A percentile compares a stretch with the other conserved stretches of the same genome.
These are phyloP conservation scores for Probosciger aterrimus DNA, from an alignment of 2,113 vertebrate genomes.

Conservation along the genomic window DNA sequence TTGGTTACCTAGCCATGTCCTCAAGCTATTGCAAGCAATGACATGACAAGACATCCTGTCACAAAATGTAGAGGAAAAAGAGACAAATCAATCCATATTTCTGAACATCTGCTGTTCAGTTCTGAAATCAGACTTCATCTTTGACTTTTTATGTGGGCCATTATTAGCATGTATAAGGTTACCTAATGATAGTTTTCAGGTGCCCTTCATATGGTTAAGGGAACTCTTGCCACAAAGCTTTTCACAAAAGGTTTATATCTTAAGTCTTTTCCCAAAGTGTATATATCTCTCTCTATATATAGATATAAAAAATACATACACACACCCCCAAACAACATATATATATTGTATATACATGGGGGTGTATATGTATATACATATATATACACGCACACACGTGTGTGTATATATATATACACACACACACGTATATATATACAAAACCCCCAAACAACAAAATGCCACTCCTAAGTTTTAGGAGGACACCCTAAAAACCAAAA, in stretches of 20 bases:
- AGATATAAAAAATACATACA: background rate
- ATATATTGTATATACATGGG: background rate
- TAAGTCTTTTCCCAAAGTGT: background rate
- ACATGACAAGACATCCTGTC: background rate
- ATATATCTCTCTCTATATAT: too few species aligned
- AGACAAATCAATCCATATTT: too few species aligned
- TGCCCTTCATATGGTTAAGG: background rate
- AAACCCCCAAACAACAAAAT: background rate
- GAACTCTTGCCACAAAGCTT: background rate
- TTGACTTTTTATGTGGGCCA: background rate
- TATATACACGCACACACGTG: too few species aligned
- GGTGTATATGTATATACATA: background rate
- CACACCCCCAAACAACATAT: background rate
- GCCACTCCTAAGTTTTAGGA: background rate
- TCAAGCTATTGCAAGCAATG: background rate
- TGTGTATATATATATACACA: background rate
- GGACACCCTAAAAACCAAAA: background rate
- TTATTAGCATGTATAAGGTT: background rate
- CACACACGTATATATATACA: too few species aligned
- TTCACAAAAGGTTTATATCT: background rate
- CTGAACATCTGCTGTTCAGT: background rate
- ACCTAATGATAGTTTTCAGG: background rate
- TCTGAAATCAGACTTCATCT: background rate
- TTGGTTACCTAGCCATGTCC: background rate
- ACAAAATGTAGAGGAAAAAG: background rate